A percentile compares a stretch with the other conserved stretches of the same genome.
phyloP scores from a whole-genome alignment of 35 echinoderm and acorn worm genomes.

The Acanthaster planci region DNA sequence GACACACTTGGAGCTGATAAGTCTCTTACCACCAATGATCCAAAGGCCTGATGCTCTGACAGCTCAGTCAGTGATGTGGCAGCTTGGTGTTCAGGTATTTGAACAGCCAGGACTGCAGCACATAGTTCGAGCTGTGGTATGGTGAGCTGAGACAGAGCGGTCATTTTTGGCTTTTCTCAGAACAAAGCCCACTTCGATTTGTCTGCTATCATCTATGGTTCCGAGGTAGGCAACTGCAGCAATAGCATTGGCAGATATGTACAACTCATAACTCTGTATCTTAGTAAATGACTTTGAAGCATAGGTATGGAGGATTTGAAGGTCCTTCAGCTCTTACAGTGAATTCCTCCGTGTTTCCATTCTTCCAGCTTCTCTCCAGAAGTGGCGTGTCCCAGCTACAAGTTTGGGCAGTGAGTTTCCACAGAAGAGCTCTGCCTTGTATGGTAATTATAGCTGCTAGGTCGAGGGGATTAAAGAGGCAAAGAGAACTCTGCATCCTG shows the following conservation, averaged over 20 bases:
- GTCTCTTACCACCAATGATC: too few relatives aligned
- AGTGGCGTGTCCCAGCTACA: conserved; percentile 55
- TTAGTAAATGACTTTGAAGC: neutral
- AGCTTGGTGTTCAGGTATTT: too few relatives aligned
- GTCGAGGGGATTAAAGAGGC: conserved; percentile 56
- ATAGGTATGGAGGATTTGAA: neutral
- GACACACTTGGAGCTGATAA: too few relatives aligned
- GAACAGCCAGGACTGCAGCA: too few relatives aligned
- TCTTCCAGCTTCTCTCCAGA: neutral
- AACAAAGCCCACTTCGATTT: conserved; percentile 10
- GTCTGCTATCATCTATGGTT: conserved; percentile 27
- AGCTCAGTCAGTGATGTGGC: too few relatives aligned
- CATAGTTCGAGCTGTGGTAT: conserved; percentile 66
- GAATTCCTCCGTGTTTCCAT: conserved; percentile 34
- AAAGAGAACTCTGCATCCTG: conserved; percentile 52
- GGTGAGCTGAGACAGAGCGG: conserved; percentile 59
- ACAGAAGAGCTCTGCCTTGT: conserved; percentile 40
- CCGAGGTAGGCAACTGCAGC: conserved; percentile 38
- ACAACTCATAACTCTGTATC: conserved; percentile 46
- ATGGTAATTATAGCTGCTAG: conserved; percentile 42
- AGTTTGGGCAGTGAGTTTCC: conserved; percentile 19
- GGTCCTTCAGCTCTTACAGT: too few relatives aligned
- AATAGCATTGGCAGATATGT: conserved; percentile 28
- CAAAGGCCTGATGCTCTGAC: too few relatives aligned
- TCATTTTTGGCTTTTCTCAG: conserved; percentile 52